Evolutionary conservation across 2,888 invertebrate genomes (phyloP).

Genomic region (Tenthredo scrophulariae): DNA sequence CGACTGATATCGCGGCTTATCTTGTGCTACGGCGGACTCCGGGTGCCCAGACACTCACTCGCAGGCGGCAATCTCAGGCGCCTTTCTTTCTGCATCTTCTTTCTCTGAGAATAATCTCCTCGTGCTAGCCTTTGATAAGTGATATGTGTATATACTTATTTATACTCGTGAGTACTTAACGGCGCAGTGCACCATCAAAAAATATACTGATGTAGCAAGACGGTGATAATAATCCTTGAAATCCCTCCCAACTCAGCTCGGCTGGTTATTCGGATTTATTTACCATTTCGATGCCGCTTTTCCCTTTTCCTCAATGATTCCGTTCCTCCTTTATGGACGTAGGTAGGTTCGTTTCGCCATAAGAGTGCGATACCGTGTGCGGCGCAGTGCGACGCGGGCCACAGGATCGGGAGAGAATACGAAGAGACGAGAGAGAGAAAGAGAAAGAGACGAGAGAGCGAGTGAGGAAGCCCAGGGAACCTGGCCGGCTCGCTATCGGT

Average conservation of each 20-base stretch:
- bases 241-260: neutral
- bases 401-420: conserved; percentile 51
- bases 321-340: conserved; percentile 28
- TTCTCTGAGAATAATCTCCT: conserved; percentile 40
- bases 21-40: conserved; percentile 57
- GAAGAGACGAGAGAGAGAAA: conserved; percentile 58
- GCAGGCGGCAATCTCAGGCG: conserved; percentile 35
- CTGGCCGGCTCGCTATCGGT: conserved; percentile 76
- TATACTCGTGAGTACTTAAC: neutral
- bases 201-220: neutral
- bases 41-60: conserved; percentile 63
- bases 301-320: conserved; percentile 58
- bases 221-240: conserved; percentile 20
- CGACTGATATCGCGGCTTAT: conserved; percentile 32
- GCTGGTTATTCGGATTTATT: neutral
- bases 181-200: neutral
- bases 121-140: conserved; percentile 37
- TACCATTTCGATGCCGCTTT: conserved; percentile 59
- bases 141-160: conserved; percentile 23
- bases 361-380: conserved; percentile 55
- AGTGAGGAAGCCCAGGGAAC: conserved; percentile 66
- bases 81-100: conserved; percentile 57
- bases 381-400: conserved; percentile 38
- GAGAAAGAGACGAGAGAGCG: conserved; percentile 53
- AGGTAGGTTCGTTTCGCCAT: neutral